These are phyloP conservation scores for Sminthurides aquaticus DNA, from an alignment of 2,888 invertebrate genomes.

Conservation along the genomic window DNA sequence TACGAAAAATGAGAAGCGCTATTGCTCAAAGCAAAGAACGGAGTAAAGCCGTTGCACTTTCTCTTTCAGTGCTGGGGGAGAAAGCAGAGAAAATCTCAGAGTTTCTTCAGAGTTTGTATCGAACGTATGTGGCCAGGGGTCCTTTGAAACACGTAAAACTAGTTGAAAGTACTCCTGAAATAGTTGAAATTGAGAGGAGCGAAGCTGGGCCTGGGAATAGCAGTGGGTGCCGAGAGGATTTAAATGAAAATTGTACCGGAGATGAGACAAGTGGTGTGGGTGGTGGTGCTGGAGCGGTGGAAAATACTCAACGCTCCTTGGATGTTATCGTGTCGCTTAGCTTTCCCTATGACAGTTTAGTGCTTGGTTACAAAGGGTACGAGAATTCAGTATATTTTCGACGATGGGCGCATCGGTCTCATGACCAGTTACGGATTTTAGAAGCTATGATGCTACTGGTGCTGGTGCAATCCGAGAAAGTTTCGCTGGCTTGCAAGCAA, in stretches of 20 bases:
- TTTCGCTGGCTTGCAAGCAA: too few relatives aligned
- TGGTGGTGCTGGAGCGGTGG: too few relatives aligned
- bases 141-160: too few relatives aligned
- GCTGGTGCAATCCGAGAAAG: too few relatives aligned
- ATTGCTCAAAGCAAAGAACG: constrained; percentile 1
- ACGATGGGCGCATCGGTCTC: too few relatives aligned
- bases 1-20: constrained; percentile 7
- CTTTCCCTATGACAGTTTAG: neutral
- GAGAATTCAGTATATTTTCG: too few relatives aligned
- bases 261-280: too few relatives aligned
- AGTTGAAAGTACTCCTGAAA: too few relatives aligned
- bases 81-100: constrained; percentile 1
- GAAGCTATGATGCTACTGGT: too few relatives aligned
- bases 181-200: too few relatives aligned
- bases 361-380: neutral
- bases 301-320: neutral
- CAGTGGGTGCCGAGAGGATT: neutral
- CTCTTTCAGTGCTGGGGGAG: neutral
- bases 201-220: too few relatives aligned
- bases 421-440: too few relatives aligned
- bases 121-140: neutral
- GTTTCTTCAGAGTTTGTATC: neutral
- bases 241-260: neutral
- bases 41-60: neutral
- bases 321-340: neutral